Base-by-base conservation (phyloP, 2,888 invertebrate species). In the Hirtodrosophila duncani region DNA sequence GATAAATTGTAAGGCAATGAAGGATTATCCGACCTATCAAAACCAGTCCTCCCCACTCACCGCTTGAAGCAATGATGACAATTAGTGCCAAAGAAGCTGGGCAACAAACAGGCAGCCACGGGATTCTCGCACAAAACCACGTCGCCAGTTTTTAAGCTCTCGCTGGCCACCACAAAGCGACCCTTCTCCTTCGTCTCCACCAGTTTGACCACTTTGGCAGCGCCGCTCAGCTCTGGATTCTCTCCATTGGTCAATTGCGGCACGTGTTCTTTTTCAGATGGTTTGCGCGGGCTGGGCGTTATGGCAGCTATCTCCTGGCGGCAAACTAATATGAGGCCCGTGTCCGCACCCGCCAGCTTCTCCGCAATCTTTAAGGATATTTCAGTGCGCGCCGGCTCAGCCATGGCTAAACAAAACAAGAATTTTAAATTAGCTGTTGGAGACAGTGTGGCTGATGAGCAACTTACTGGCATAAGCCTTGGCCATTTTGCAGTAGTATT, bases 51-150 rank as follows among this genome's bases (percentile, higher is more conserved):
- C n/a, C n/a, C n/a, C 4, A 46, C 60, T 51, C 67, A 93, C 94
- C 93, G 91, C 74, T 89, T 88, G 67, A 94, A 94, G 81, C 95
- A 95, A 82, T 94, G 91, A 58, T 93, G 91, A 78, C 95, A 95
- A 83, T 94, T 93, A 1, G 92, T 91, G 1, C 94, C 94, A 81
- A 91, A 93, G 83, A 89, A 91, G 64, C 92, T 92, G 0, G 93
- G 90, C 8, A 93, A 85, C 1, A 95, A 88, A 69, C 92, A 93
- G 0, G 94, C 91, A 0, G 92, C 93, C 65, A 91, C 91, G 0
- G 95, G 93, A 20, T 88, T 86, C 84, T 95, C 95, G 1, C 90
- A 89, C 0, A 93, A 88, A 8, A 96, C 84, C 0, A 91, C 89
- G 79, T 94, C 93, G 0, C 95, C 95, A 0, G 93, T 90, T 58